These are phyloP conservation scores for Archaeoteleia sp. DNA, from an alignment of 2,888 invertebrate species.

Conservation along the genomic window DNA sequence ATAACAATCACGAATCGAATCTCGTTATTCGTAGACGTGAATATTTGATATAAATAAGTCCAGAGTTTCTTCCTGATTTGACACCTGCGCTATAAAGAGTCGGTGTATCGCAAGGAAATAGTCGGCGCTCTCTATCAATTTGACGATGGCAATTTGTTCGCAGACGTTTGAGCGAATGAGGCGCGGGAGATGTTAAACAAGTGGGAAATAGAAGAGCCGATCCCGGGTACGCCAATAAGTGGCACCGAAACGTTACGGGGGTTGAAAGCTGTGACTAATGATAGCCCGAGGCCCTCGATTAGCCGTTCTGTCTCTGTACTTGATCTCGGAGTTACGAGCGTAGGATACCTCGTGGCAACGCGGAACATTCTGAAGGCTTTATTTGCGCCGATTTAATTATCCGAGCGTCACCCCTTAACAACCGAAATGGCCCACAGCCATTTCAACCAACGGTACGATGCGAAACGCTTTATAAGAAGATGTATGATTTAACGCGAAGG, in stretches of 20 bases:
- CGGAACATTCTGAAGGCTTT: constrained; percentile 62
- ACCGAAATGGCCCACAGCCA: constrained; percentile 25
- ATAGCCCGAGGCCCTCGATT: constrained; percentile 67
- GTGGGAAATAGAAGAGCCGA: constrained; percentile 52
- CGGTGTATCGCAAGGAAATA: constrained; percentile 1
- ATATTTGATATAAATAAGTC: too few species aligned
- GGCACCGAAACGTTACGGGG: constrained; percentile 45
- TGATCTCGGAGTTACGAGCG: constrained; percentile 58
- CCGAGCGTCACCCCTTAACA: constrained; percentile 56
- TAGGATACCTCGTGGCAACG: constrained; percentile 54
- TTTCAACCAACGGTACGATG: not conserved
- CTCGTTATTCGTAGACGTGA: too few species aligned
- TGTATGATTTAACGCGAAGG: too few species aligned
- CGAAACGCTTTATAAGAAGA: not conserved
- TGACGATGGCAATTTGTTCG: constrained; percentile 21
- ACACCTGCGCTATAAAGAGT: too few species aligned
- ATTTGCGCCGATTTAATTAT: constrained; percentile 73
- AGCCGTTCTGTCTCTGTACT: constrained; percentile 58
- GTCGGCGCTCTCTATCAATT: constrained; percentile 20
- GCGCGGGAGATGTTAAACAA: constrained; percentile 43
- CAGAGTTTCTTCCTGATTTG: too few species aligned
- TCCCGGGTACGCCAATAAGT: constrained; percentile 52
- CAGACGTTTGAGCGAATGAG: constrained; percentile 21
- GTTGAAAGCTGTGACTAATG: constrained; percentile 67
- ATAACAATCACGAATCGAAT: too few species aligned